These are phyloP conservation scores for Lineus longissimus DNA, from an alignment of 1,140 invertebrate genomes.

Conservation along the genomic window DNA sequence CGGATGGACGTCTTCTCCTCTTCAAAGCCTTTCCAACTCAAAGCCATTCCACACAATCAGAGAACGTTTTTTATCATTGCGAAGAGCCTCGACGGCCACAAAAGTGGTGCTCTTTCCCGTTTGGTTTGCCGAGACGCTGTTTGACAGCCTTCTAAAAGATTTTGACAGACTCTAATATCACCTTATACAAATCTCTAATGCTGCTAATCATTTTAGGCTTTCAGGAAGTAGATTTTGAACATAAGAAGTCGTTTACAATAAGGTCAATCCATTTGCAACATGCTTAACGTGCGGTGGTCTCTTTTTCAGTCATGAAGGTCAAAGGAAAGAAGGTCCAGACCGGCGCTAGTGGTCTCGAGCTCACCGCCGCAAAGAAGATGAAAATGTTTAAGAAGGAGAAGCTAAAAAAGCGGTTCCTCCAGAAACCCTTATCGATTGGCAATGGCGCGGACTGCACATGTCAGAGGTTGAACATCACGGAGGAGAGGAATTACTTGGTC, in stretches of 20 bases:
- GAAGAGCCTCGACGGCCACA: no score
- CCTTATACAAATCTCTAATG: not conserved
- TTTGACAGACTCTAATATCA: no score
- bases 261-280: no score
- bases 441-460: constrained; percentile 53
- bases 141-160: no score
- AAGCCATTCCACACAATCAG: no score
- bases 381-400: constrained; percentile 51
- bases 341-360: constrained; percentile 45
- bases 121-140: no score
- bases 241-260: no score
- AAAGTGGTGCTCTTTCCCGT: no score
- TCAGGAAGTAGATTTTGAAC: not conserved
- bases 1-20: not conserved
- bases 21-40: no score
- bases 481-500: constrained; percentile 51
- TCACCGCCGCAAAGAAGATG: constrained; percentile 49
- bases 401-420: constrained; percentile 40
- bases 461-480: constrained; percentile 30
- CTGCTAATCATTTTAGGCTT: not conserved
- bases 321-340: constrained; percentile 30
- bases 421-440: constrained; percentile 47
- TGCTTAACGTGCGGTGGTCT: constrained; percentile 12
- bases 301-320: constrained; percentile 45
- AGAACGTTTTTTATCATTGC: no score